Evolutionary conservation across 2,797 vertebrate species (phyloP).

Genomic region (Pelodytes ibericus): DNA sequence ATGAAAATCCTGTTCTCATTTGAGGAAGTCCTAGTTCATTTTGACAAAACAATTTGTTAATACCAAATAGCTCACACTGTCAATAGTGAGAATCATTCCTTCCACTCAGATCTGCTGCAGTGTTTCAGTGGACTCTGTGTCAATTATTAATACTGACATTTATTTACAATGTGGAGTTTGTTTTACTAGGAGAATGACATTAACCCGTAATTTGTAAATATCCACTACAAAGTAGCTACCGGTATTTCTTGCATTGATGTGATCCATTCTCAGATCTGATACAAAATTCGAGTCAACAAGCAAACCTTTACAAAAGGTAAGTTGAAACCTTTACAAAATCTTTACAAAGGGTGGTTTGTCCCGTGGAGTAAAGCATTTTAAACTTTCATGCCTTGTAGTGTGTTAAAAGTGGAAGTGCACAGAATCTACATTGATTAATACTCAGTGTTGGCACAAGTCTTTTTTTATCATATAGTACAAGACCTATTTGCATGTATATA

Average conservation of each 20-base stretch:
- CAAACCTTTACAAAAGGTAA: not conserved
- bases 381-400: too few relatives aligned
- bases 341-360: too few relatives aligned
- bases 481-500: too few relatives aligned
- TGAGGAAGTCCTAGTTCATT: constrained; percentile 13
- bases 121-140: not conserved
- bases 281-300: not conserved
- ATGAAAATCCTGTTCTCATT: constrained; percentile 25
- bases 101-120: not conserved
- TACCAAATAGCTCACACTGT: constrained; percentile 21
- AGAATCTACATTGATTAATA: too few relatives aligned
- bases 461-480: too few relatives aligned
- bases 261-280: not conserved
- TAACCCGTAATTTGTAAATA: constrained; percentile 16
- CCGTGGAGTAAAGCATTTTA: too few relatives aligned
- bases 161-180: not conserved
- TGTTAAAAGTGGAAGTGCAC: too few relatives aligned
- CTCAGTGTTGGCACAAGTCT: too few relatives aligned
- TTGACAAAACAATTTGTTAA: constrained; percentile 40
- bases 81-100: constrained; percentile 13
- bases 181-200: constrained; percentile 9
- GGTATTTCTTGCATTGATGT: not conserved
- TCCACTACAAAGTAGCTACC: not conserved
- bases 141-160: not conserved
- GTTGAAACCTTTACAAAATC: too few relatives aligned